These are phyloP conservation scores for Cyclura pinguis DNA, from an alignment of 2,797 vertebrate species.

Conservation along the genomic window DNA sequence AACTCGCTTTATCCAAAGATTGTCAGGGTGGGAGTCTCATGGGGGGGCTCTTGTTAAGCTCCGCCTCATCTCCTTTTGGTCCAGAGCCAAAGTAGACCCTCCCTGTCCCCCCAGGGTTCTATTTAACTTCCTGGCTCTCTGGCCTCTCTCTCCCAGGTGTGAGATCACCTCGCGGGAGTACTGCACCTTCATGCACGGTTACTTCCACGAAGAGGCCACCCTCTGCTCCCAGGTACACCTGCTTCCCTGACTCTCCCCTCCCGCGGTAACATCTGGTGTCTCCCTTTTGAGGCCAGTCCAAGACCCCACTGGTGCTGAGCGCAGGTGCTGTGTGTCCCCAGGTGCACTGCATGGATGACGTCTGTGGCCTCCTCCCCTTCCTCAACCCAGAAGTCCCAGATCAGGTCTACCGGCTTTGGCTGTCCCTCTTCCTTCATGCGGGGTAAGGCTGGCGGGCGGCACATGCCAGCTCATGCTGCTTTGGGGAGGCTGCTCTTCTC, in stretches of 20 bases:
- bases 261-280: rapidly evolving
- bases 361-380: conserved; percentile 96
- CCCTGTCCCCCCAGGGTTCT: too few relatives aligned
- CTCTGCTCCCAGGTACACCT: conserved; percentile 94
- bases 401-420: conserved; percentile 98
- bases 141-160: conserved; percentile 83
- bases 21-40: too few relatives aligned
- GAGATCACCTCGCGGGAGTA: conserved; percentile 99
- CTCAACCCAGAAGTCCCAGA: conserved; percentile 97
- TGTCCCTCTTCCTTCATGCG: conserved; percentile 96
- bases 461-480: too few relatives aligned
- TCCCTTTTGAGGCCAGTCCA: not conserved
- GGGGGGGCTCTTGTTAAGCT: too few relatives aligned
- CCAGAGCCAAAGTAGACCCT: too few relatives aligned
- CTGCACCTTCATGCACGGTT: conserved; percentile 98
- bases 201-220: conserved; percentile 97
- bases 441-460: conserved; percentile 84
- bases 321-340: conserved; percentile 55
- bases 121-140: not conserved
- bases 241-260: not conserved
- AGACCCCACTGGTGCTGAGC: not conserved
- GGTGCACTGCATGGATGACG: conserved; percentile 98
- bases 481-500: too few relatives aligned
- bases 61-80: too few relatives aligned
- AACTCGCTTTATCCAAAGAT: not conserved